phyloP scores from a whole-genome alignment of 2,888 invertebrate genomes.

The Clusia tigrina region DNA sequence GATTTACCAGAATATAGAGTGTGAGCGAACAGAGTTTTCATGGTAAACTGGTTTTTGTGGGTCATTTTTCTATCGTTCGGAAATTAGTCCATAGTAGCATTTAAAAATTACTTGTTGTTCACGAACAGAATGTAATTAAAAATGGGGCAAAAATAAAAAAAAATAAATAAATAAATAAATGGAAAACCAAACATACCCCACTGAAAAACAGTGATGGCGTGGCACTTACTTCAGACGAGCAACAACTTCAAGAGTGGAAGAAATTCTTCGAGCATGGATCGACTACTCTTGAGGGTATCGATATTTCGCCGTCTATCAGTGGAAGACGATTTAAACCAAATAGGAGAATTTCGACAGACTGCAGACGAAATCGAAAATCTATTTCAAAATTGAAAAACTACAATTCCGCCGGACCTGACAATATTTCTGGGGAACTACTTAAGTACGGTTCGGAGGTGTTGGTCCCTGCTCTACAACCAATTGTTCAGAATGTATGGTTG shows the following conservation, averaged over 20 bases:
- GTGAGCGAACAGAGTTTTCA: too few relatives aligned
- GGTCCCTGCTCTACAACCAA: neutral
- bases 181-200: neutral
- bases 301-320: too few relatives aligned
- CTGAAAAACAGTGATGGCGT: neutral
- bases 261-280: neutral
- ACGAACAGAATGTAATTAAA: too few relatives aligned
- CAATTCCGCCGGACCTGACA: neutral
- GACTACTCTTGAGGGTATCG: neutral
- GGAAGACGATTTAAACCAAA: neutral
- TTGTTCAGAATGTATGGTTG: neutral
- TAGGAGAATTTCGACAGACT: neutral
- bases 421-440: neutral
- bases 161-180: neutral
- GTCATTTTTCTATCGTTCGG: too few relatives aligned
- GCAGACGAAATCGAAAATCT: neutral
- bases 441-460: neutral
- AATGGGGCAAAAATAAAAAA: too few relatives aligned
- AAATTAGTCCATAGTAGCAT: too few relatives aligned
- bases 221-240: neutral
- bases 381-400: neutral
- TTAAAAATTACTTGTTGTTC: too few relatives aligned
- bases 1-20: too few relatives aligned
- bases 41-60: too few relatives aligned
- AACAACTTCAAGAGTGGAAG: neutral